A percentile compares a stretch with the other conserved stretches of the same genome.
phyloP scores from a whole-genome alignment of 2,797 vertebrate species.

The Karalla daura region DNA sequence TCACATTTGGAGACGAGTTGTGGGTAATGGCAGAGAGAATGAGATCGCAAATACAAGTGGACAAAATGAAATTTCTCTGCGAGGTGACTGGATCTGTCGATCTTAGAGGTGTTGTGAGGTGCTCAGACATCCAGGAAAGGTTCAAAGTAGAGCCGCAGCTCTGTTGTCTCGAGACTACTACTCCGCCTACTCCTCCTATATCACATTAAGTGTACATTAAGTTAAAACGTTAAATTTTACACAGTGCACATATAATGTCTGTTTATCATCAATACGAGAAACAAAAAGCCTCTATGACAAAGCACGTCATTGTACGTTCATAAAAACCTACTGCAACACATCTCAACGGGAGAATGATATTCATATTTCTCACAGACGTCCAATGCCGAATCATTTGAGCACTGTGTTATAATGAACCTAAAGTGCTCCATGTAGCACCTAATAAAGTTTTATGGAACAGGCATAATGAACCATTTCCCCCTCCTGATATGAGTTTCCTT shows the following conservation, averaged over 20 bases:
- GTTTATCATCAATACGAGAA: background rate
- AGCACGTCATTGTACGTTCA: background rate
- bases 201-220: no score
- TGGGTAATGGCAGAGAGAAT: no score
- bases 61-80: no score
- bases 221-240: no score
- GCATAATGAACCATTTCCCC: conserved; percentile 41
- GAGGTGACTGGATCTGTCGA: no score
- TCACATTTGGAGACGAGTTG: no score
- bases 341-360: background rate
- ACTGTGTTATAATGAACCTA: conserved; percentile 18
- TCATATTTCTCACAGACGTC: background rate
- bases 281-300: background rate
- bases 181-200: no score
- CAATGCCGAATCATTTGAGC: conserved; percentile 25
- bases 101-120: no score
- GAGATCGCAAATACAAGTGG: no score
- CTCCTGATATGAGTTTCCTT: conserved; percentile 32
- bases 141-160: no score
- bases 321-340: background rate
- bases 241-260: background rate
- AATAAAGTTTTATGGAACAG: conserved; percentile 44
- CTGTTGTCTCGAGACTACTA: no score
- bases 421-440: conserved; percentile 35
- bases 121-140: no score